These are phyloP conservation scores for Acarapis woodi DNA, from an alignment of 1,140 invertebrate species.

Conservation along the genomic window DNA sequence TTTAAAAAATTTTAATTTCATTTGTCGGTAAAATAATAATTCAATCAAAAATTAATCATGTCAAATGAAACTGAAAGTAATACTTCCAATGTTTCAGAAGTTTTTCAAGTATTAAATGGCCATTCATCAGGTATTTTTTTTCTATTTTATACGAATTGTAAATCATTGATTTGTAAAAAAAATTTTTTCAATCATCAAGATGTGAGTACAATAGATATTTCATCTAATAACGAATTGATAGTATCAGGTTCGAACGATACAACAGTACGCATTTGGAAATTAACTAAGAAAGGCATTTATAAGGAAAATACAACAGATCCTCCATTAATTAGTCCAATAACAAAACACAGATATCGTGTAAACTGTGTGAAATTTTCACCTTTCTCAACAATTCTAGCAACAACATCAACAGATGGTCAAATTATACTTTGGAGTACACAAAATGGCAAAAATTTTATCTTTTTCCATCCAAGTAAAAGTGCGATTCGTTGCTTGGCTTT, in stretches of 20 bases:
- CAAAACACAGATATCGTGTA: slow-evolving; percentile 19
- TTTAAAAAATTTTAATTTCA: too few species aligned
- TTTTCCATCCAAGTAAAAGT: slow-evolving; percentile 28
- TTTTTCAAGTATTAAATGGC: too few species aligned
- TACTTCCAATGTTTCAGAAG: too few species aligned
- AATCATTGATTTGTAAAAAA: too few species aligned
- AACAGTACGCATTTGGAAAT: slow-evolving; percentile 18
- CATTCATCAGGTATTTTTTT: too few species aligned
- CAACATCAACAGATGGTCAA: slow-evolving; percentile 37
- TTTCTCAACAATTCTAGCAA: slow-evolving; percentile 32
- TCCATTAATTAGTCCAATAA: slow-evolving; percentile 16
- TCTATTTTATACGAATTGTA: too few species aligned
- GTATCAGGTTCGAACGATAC: slow-evolving; percentile 20
- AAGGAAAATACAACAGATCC: slow-evolving; percentile 11
- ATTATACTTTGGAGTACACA: slow-evolving; percentile 34
- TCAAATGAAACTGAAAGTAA: too few species aligned
- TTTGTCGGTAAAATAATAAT: too few species aligned
- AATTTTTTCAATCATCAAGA: too few species aligned
- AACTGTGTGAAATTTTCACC: slow-evolving; percentile 30
- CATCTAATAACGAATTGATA: too few species aligned
- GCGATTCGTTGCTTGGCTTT: slow-evolving; percentile 34
- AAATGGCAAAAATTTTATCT: slow-evolving; percentile 14
- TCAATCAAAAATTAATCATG: too few species aligned
- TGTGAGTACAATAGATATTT: too few species aligned
- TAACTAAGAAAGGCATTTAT: slow-evolving; percentile 13